A percentile compares a stretch with the other conserved stretches of the same genome.
phyloP scores from a whole-genome alignment of 92 coral and sea anemone genomes.

The Scolanthus callimorphus region DNA sequence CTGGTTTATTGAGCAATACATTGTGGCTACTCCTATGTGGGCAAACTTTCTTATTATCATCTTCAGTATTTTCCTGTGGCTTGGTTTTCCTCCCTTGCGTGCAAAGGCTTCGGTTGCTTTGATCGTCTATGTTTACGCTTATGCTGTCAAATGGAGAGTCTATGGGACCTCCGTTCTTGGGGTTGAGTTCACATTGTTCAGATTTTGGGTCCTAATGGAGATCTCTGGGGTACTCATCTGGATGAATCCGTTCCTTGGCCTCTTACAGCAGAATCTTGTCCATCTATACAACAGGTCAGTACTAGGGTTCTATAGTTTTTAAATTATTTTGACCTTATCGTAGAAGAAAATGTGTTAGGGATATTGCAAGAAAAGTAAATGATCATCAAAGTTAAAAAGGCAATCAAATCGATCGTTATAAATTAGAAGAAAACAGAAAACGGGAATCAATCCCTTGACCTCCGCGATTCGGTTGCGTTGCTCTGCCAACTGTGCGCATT shows the following conservation, averaged over 20 bases:
- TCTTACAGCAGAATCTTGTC: slow-evolving; percentile 50
- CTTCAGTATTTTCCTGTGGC: slow-evolving; percentile 49
- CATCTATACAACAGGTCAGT: slow-evolving; percentile 60
- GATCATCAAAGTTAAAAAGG: too few species aligned
- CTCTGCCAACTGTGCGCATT: too few species aligned
- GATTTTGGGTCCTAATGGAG: slow-evolving; percentile 45
- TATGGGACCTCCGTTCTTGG: slow-evolving; percentile 54
- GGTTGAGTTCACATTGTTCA: slow-evolving; percentile 18
- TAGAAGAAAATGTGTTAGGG: too few species aligned
- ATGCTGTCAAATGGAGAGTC: slow-evolving; percentile 74
- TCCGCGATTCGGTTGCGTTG: too few species aligned
- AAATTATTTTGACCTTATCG: too few species aligned
- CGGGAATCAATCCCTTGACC: too few species aligned
- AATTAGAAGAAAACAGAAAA: too few species aligned
- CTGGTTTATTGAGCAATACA: slow-evolving; percentile 65
- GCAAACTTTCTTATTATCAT: background rate
- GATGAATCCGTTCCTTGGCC: slow-evolving; percentile 45
- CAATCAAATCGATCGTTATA: too few species aligned
- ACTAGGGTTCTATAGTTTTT: background rate
- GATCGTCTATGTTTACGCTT: slow-evolving; percentile 62
- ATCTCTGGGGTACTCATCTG: slow-evolving; percentile 57
- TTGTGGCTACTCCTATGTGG: slow-evolving; percentile 60
- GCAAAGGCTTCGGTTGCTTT: slow-evolving; percentile 60
- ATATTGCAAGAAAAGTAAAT: too few species aligned
- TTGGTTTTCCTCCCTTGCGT: slow-evolving; percentile 70